These are phyloP conservation scores for Smutsia gigantea DNA, from an alignment of 2,797 vertebrate genomes.

Conservation along the genomic window DNA sequence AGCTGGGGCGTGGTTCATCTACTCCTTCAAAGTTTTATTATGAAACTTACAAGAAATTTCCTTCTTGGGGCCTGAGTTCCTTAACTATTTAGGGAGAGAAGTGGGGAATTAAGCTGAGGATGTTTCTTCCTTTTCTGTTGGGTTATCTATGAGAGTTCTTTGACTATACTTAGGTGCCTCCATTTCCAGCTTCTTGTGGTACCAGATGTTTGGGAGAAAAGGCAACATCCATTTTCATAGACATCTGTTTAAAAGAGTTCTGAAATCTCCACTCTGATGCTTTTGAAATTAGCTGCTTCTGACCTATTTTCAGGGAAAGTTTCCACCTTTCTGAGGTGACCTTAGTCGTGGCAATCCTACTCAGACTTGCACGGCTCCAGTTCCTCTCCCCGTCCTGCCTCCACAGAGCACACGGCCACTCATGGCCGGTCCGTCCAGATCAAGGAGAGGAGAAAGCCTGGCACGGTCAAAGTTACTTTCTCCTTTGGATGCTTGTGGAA, in stretches of 20 bases:
- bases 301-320: neutral
- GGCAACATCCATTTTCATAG: conserved; percentile 48
- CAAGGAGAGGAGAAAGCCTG: neutral
- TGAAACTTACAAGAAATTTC: neutral
- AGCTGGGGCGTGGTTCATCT: neutral
- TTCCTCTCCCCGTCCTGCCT: neutral
- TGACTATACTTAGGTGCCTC: neutral
- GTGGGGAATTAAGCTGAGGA: neutral
- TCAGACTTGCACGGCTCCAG: neutral
- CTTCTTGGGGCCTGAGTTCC: neutral
- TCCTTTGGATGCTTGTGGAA: neutral
- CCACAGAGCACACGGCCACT: neutral
- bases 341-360: neutral
- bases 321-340: neutral
- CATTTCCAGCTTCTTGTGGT: conserved; percentile 50
- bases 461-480: neutral
- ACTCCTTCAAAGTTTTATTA: conserved; percentile 15
- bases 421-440: neutral
- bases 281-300: conserved; percentile 38
- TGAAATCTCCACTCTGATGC: neutral
- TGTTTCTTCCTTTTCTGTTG: neutral
- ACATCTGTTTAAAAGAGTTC: conserved; percentile 41
- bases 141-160: neutral
- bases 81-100: neutral
- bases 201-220: conserved; percentile 59